Base-by-base conservation (phyloP, 2,113 vertebrate species). In the Xiphophorus maculatus region DNA sequence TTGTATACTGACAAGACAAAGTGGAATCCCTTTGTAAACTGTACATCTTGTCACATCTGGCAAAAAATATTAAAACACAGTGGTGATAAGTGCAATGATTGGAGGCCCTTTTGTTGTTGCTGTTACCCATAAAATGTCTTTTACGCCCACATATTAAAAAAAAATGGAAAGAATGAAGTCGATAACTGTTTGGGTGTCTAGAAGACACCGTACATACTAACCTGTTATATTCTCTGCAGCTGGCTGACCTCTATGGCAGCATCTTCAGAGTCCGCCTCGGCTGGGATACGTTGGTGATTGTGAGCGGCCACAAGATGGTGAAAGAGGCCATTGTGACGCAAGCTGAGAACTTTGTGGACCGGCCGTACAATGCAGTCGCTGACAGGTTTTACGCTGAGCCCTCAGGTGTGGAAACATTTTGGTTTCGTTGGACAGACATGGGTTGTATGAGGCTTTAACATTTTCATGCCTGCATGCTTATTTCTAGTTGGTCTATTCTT, bases 301-400 rank as follows among this genome's bases (percentile, higher is more conserved):
- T 95, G 1, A 92, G 11, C 2, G 94, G 95, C 2, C 87, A 95
- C 13, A 85, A 87, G 58, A 78, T 92, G 90, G 66, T 95, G 32
- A 96, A 94, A 69, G 95, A 97, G 82, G 93, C 85, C 32, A 82
- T 96, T 0, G 54, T 77, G n/a, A 89, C 88, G 25, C 93, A 95
- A 65, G 95, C 80, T 0, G 90, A 96, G 3, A 89, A 88, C 78
- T 95, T 96, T 84, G 3, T 92, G 0, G 93, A 87, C 17, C 93
- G 95, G 1, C 95, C 95, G 0, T 0, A 71, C 0, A 0, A 63
- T 1, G 85, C 94, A 7, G 0, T 90, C 0, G 0, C 0, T 1
- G 61, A 78, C 0, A 88, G 65, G 28, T 0, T 87, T 29, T 94
- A 88, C 8, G 79, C 63, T 9, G 71, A 77, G 44, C 30, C 42